Conservation (phyloP, 37 sponge, comb jelly and placozoan genomes). For the Tethya wilhelma region DNA sequence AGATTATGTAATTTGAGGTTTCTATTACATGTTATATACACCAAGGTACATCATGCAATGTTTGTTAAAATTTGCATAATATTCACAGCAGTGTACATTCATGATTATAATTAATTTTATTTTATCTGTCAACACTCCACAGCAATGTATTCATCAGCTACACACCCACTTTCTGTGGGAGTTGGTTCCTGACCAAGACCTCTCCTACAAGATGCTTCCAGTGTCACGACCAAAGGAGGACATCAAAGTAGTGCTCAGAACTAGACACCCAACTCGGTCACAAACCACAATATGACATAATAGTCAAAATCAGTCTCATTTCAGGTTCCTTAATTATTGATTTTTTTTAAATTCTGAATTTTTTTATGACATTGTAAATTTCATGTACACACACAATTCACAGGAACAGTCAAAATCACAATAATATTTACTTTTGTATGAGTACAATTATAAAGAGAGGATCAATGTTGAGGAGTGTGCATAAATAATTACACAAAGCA, state of each 20-base stretch:
- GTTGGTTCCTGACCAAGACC: constrained; percentile 51
- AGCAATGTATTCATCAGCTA: constrained; percentile 58
- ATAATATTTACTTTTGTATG: too few species aligned
- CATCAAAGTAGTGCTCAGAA: constrained; percentile 39
- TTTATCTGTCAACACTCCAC: background rate
- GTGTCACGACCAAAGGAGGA: constrained; percentile 77
- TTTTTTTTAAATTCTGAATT: too few species aligned
- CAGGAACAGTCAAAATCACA: too few species aligned
- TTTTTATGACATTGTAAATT: too few species aligned
- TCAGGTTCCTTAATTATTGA: too few species aligned
- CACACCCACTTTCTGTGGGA: constrained; percentile 50
- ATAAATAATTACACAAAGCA: too few species aligned
- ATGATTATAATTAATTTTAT: background rate
- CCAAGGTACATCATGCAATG: background rate
- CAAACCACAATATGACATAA: background rate
- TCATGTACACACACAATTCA: too few species aligned
- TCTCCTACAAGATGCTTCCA: constrained; percentile 79
- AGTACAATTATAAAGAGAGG: too few species aligned
- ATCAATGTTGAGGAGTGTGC: too few species aligned
- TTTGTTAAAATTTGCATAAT: background rate
- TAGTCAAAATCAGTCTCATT: background rate
- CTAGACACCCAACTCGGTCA: background rate
- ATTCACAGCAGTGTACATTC: background rate
- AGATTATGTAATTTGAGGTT: background rate
- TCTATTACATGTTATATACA: background rate